These are phyloP conservation scores for Rhabdornis inornatus DNA, from an alignment of 2,113 vertebrate genomes.

Conservation along the genomic window DNA sequence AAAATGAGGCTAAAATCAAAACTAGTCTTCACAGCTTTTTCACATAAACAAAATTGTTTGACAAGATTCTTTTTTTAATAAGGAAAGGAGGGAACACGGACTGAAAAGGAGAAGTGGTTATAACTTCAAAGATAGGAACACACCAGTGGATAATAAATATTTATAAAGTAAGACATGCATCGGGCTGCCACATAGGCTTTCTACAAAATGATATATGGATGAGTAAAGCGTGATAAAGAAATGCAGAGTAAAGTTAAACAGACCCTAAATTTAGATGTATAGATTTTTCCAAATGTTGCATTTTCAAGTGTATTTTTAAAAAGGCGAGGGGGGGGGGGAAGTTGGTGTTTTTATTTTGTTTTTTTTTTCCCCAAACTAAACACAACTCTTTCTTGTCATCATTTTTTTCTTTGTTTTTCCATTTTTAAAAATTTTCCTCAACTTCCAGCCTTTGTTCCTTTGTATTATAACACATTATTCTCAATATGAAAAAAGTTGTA, in stretches of 20 bases:
- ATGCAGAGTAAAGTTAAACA: slow-evolving; percentile 62
- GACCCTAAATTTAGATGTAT: slow-evolving; percentile 46
- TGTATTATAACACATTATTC: neutral
- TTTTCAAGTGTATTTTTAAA: neutral
- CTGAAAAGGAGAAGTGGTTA: slow-evolving; percentile 22
- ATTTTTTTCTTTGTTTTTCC: slow-evolving; percentile 11
- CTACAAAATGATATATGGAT: slow-evolving; percentile 53
- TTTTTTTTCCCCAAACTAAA: neutral
- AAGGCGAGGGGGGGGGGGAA: neutral
- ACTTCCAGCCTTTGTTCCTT: slow-evolving; percentile 50
- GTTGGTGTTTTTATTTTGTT: neutral
- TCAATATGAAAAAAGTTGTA: neutral
- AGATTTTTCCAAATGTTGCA: slow-evolving; percentile 37
- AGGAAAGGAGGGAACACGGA: neutral
- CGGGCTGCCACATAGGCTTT: slow-evolving; percentile 57
- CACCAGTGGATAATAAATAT: slow-evolving; percentile 70
- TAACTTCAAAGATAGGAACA: slow-evolving; percentile 68
- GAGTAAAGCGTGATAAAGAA: slow-evolving; percentile 65
- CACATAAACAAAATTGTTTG: slow-evolving; percentile 34
- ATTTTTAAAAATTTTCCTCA: neutral
- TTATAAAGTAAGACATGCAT: slow-evolving; percentile 73
- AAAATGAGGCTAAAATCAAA: slow-evolving; percentile 41
- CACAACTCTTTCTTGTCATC: slow-evolving; percentile 21
- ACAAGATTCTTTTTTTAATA: neutral
- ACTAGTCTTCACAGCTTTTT: neutral